phyloP scores from a whole-genome alignment of 2,113 vertebrate species.

The Perognathus longimembris region DNA sequence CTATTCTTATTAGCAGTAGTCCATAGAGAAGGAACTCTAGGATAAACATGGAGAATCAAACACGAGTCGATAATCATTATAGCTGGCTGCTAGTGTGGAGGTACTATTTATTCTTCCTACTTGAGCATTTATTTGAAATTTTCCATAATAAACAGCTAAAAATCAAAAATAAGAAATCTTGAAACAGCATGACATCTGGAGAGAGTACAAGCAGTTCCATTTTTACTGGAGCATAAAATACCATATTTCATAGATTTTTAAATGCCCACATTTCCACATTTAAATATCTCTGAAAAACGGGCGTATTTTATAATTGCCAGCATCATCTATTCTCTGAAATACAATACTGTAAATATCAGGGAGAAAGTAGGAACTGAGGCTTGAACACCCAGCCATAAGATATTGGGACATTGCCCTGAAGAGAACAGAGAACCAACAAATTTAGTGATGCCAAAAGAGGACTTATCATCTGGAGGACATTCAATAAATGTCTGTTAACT shows the following conservation, averaged over 20 bases:
- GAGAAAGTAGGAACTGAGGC: neutral
- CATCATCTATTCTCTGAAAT: constrained; percentile 7
- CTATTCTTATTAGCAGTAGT: neutral
- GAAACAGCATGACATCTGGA: constrained; percentile 21
- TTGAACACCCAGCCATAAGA: neutral
- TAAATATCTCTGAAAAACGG: constrained; percentile 27
- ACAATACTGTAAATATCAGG: neutral
- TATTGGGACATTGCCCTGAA: neutral
- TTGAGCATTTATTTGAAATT: constrained; percentile 45
- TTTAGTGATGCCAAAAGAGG: neutral
- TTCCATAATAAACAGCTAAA: constrained; percentile 49
- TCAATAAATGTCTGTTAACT: neutral
- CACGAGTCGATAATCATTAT: neutral
- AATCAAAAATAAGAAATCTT: neutral
- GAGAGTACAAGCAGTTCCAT: constrained; percentile 20
- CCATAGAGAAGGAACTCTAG: constrained; percentile 7
- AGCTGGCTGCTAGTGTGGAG: neutral
- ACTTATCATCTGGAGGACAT: neutral
- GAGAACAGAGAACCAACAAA: neutral
- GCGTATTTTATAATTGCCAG: neutral
- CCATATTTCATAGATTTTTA: constrained; percentile 1
- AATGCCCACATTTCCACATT: neutral
- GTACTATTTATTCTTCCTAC: constrained; percentile 29
- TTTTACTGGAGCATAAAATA: constrained; percentile 29
- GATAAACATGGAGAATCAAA: constrained; percentile 14